Conservation (phyloP, 2,797 vertebrate species). For the Falco peregrinus region DNA sequence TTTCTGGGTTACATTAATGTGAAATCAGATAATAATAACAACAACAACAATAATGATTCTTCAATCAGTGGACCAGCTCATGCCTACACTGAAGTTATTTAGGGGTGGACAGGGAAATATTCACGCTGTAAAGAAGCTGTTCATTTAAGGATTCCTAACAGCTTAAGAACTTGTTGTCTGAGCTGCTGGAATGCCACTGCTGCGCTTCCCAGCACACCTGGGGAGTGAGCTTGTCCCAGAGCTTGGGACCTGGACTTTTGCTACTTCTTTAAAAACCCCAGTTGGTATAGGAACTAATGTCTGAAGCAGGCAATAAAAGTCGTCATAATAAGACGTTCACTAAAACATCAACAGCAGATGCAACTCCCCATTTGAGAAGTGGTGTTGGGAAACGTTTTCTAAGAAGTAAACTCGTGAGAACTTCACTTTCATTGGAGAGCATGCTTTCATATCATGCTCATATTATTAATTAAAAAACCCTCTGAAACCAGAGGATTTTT, state of each 20-base stretch:
- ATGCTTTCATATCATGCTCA: not conserved
- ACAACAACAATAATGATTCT: not conserved
- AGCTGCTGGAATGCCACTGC: not conserved
- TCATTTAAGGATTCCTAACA: not conserved
- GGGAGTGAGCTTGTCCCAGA: not conserved
- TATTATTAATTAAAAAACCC: not conserved
- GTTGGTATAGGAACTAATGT: not conserved
- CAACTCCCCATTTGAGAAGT: not conserved
- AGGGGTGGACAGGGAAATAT: no score
- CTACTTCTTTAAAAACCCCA: not conserved
- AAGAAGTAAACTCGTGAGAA: not conserved
- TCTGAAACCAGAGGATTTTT: not conserved
- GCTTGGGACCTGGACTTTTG: not conserved
- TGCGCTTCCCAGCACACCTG: not conserved
- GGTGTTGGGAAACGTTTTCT: not conserved
- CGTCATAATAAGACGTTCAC: not conserved
- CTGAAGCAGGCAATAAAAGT: not conserved
- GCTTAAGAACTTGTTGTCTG: not conserved
- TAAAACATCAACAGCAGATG: not conserved
- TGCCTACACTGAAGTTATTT: not conserved
- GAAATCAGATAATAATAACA: not conserved
- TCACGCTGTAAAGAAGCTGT: not conserved
- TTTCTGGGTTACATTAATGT: not conserved
- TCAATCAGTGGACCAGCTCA: not conserved
- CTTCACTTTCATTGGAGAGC: not conserved